Conservation (phyloP, 92 coral and sea anemone species). For the Porites divaricata region DNA sequence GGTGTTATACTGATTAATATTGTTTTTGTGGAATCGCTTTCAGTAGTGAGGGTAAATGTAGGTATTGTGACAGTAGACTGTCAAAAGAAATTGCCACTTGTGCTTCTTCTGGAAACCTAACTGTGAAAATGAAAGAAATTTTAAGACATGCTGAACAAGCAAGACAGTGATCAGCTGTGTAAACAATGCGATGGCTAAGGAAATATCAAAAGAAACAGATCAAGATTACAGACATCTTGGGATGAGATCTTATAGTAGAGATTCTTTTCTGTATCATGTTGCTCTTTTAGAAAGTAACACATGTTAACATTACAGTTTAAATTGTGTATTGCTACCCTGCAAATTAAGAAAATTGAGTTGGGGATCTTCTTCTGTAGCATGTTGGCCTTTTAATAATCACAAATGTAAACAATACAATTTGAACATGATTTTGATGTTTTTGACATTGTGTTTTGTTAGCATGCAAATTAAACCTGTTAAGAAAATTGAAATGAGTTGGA, state of each 20-base stretch:
- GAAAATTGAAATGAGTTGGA: constrained; percentile 1
- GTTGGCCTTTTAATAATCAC: constrained; percentile 32
- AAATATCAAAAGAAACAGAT: constrained; percentile 36
- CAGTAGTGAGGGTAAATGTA: constrained; percentile 27
- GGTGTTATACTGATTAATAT: constrained; percentile 57
- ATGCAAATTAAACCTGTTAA: too few species aligned
- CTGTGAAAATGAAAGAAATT: constrained; percentile 11
- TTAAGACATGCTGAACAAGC: neutral
- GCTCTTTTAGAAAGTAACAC: constrained; percentile 28
- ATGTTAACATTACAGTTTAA: constrained; percentile 46
- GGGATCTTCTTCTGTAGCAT: constrained; percentile 34
- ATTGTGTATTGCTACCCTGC: constrained; percentile 28
- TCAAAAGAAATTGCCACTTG: constrained; percentile 58
- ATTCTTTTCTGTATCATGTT: constrained; percentile 38
- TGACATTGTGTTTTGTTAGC: constrained; percentile 30
- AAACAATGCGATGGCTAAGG: constrained; percentile 1
- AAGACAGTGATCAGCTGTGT: constrained; percentile 40
- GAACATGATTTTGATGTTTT: constrained; percentile 42
- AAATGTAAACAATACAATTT: constrained; percentile 47
- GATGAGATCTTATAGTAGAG: constrained; percentile 32
- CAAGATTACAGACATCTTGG: constrained; percentile 7
- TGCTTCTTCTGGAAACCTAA: constrained; percentile 59
- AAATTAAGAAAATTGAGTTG: constrained; percentile 7
- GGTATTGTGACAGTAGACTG: constrained; percentile 41
- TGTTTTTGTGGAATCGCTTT: constrained; percentile 70